A percentile compares a stretch with the other conserved stretches of the same genome.
These are phyloP conservation scores for Dichetophora obliterata DNA, from an alignment of 2,888 invertebrate genomes.

Conservation along the genomic window DNA sequence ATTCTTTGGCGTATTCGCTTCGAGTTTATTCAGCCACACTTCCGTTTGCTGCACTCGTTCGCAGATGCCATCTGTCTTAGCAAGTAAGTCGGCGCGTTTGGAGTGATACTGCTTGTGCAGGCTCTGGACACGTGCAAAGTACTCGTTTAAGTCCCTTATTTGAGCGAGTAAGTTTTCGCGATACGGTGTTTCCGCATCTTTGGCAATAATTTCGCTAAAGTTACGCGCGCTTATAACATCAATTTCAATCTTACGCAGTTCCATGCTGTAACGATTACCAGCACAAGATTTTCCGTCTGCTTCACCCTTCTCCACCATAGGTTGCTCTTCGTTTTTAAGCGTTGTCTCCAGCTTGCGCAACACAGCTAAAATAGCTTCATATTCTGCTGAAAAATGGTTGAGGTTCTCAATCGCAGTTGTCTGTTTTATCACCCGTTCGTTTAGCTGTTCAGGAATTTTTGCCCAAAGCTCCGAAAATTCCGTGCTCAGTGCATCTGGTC, in stretches of 20 bases:
- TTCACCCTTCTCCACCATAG: neutral
- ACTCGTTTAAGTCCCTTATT: slow-evolving; percentile 62
- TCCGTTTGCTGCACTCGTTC: slow-evolving; percentile 66
- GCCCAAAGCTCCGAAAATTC: slow-evolving; percentile 64
- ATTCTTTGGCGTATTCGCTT: slow-evolving; percentile 75
- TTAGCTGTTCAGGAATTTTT: slow-evolving; percentile 63
- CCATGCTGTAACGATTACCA: slow-evolving; percentile 58
- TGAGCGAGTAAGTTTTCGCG: slow-evolving; percentile 58
- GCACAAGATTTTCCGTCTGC: neutral
- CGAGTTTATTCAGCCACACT: slow-evolving; percentile 76
- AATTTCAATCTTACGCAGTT: slow-evolving; percentile 68
- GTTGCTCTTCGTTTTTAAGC: slow-evolving; percentile 44
- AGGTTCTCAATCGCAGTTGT: slow-evolving; percentile 68
- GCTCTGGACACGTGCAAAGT: slow-evolving; percentile 62
- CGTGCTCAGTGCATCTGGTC: slow-evolving; percentile 50
- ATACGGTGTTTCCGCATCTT: slow-evolving; percentile 63
- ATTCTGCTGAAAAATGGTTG: slow-evolving; percentile 67
- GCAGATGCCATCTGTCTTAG: slow-evolving; percentile 63
- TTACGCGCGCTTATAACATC: slow-evolving; percentile 69
- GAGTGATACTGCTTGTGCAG: slow-evolving; percentile 60
- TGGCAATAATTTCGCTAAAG: slow-evolving; percentile 68
- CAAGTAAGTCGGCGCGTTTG: slow-evolving; percentile 59
- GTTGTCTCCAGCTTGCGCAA: slow-evolving; percentile 55
- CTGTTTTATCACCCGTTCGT: slow-evolving; percentile 67
- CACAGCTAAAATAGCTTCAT: slow-evolving; percentile 61